These are phyloP conservation scores for Heteractis magnifica DNA, from an alignment of 92 coral and sea anemone species.

Conservation along the genomic window DNA sequence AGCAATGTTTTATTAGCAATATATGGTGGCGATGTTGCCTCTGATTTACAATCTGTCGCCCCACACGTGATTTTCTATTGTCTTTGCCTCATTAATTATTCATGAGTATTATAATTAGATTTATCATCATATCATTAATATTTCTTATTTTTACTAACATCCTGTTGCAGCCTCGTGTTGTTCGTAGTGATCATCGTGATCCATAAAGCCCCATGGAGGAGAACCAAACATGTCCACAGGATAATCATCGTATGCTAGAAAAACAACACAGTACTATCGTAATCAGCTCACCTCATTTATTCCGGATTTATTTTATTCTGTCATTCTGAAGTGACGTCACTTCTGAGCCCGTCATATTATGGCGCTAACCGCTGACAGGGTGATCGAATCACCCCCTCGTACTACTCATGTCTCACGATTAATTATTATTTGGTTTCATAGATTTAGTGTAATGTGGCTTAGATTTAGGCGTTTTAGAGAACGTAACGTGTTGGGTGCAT, in stretches of 20 bases:
- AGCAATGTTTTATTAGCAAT: too few species aligned
- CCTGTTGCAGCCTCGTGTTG: slow-evolving; percentile 1
- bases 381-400: neutral
- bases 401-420: neutral
- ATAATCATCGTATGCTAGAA: neutral
- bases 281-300: too few species aligned
- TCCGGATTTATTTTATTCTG: too few species aligned
- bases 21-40: too few species aligned
- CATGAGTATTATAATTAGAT: neutral
- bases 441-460: neutral
- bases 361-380: neutral
- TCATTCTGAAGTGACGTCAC: neutral
- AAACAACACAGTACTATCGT: neutral
- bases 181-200: neutral
- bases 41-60: too few species aligned
- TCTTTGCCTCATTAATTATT: too few species aligned
- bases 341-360: neutral
- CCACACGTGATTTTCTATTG: too few species aligned
- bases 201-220: slow-evolving; percentile 27
- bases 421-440: neutral
- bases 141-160: slow-evolving; percentile 19
- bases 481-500: too few species aligned
- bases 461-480: too few species aligned
- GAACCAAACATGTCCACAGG: slow-evolving; percentile 26
- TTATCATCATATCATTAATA: neutral